Evolutionary conservation across 2,888 invertebrate species (phyloP), one percentile per base, ranked within the genome.

Genomic region (Eledone cirrhosa): DNA sequence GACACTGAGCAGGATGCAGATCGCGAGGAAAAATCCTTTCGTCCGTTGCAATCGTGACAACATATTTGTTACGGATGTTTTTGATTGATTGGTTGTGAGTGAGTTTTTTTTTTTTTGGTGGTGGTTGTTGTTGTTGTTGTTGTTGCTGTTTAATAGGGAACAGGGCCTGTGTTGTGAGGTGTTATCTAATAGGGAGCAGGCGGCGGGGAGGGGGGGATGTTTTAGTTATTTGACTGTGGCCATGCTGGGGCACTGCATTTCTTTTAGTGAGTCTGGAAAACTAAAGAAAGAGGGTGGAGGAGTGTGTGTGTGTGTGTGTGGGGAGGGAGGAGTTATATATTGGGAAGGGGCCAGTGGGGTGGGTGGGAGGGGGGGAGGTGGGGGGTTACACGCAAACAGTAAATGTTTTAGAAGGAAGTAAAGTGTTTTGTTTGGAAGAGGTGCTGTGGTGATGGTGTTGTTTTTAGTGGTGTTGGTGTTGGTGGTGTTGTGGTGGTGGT

Each of bases 41-140:
- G 80, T 79, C 65, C 79, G 63, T 1, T 78, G 77, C 69, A 78
- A 67, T 53, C 80, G 76, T 59, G 80, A 81, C 79, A 79, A 77
- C 77, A 77, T 79, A 31, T n/a, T 47, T 33, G 24, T 29, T 65
- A 22, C 16, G 14, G 14, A 53, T 53, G 16, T 53, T 53, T 53
- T 53, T 53, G 16, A 16, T 53, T 53, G 16, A 69, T 29, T 16
- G 16, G 7, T 69, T 69, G 24, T n/a, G 2, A 24, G 22, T 69
- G 53, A n/a, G 53, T 53, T 22, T 22, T 53, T 53, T n/a, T 31
- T n/a, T 69, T 19, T 69, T 69, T 31, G 69, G 27, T 53, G 27
- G n/a, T 22, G 53, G 53, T 53, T 1, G 16, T 24, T 24, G 69
- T n/a, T 24, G 69, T 3, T n/a, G 69, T 69, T 24, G 69, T 69